Conservation (phyloP, 2,888 invertebrate genomes). For the Mythimna pallens region DNA sequence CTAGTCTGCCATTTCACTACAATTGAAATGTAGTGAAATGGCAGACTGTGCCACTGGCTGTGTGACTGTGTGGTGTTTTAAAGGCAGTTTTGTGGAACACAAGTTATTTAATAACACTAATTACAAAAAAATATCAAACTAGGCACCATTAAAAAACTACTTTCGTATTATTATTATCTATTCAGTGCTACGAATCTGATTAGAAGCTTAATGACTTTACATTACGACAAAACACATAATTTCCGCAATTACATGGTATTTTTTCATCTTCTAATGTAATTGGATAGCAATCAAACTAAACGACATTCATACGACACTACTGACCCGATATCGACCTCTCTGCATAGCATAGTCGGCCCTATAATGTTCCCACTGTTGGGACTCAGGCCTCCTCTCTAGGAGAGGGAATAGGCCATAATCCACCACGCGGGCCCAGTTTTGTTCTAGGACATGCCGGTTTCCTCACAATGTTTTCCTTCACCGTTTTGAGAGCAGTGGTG, state of each 20-base stretch:
- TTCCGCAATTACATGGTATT: neutral
- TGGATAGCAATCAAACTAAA: neutral
- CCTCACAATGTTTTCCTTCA: no score
- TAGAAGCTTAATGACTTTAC: neutral
- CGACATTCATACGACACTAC: neutral
- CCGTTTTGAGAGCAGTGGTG: no score
- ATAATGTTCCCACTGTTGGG: no score
- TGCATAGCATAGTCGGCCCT: no score
- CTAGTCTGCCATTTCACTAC: no score
- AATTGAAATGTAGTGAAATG: constrained; percentile 1
- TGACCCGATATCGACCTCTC: no score
- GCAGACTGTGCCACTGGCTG: no score
- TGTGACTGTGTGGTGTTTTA: no score
- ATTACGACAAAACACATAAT: neutral
- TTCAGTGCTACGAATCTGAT: neutral
- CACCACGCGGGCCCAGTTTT: no score
- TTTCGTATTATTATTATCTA: neutral
- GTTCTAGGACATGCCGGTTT: no score
- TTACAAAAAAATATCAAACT: neutral
- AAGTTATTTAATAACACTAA: neutral
- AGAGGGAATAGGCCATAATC: no score
- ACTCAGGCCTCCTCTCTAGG: no score
- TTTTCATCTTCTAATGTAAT: neutral
- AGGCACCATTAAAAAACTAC: neutral
- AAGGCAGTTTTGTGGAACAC: neutral